phyloP scores from a whole-genome alignment of 2,797 vertebrate species.

The Cynopterus sphinx region DNA sequence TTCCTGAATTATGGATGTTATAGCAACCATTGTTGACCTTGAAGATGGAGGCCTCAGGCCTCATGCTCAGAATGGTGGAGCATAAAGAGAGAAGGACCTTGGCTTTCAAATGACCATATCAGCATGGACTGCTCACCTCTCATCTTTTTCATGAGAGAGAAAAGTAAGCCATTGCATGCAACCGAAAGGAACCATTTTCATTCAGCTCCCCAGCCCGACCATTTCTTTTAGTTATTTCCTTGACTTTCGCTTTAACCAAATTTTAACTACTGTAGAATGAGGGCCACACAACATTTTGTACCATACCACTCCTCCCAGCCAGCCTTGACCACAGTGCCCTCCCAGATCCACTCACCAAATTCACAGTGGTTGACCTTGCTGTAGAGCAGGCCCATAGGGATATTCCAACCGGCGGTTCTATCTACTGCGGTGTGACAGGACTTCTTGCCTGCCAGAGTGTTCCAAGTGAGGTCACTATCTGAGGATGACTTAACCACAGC shows the following conservation, averaged over 20 bases:
- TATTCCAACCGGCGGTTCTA: slow-evolving; percentile 94
- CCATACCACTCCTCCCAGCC: not conserved
- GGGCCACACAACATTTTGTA: not conserved
- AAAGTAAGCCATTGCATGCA: not conserved
- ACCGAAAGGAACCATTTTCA: not conserved
- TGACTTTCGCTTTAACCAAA: not conserved
- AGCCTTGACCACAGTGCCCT: not conserved
- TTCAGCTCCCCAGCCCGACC: not conserved
- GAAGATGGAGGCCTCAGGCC: not conserved
- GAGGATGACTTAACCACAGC: slow-evolving; percentile 83
- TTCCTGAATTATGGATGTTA: not conserved
- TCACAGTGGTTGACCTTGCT: slow-evolving; percentile 83
- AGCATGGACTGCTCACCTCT: not conserved
- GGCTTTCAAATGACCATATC: not conserved
- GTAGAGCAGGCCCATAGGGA: slow-evolving; percentile 92
- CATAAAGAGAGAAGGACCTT: not conserved
- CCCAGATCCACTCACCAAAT: slow-evolving; percentile 86
- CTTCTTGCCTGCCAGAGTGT: slow-evolving; percentile 86
- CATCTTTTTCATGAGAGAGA: not conserved
- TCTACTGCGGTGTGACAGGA: slow-evolving; percentile 93
- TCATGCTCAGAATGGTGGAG: not conserved
- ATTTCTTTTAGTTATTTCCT: not conserved
- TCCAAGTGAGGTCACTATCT: slow-evolving; percentile 71
- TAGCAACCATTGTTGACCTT: not conserved
- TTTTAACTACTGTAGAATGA: not conserved